Percentiles rank a stretch among this genome's conserved stretches.
These are phyloP conservation scores for Didymodactylos carnosus DNA, from an alignment of 2,888 invertebrate species.

Conservation along the genomic window DNA sequence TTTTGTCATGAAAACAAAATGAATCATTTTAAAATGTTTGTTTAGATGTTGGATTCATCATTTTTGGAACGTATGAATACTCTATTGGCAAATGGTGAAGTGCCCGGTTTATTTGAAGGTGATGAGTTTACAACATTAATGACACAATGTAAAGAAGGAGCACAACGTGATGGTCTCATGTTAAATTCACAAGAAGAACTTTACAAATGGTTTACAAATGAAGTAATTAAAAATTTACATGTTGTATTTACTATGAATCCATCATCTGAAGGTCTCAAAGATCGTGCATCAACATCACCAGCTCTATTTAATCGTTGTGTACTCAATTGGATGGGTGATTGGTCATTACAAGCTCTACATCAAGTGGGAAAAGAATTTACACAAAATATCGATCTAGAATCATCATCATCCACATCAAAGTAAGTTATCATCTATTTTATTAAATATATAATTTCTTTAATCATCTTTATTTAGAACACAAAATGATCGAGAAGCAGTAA, in stretches of 20 bases:
- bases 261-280: slow-evolving; percentile 87
- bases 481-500: slow-evolving; percentile 81
- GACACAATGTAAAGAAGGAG: slow-evolving; percentile 99
- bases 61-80: slow-evolving; percentile 99
- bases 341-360: slow-evolving; percentile 67
- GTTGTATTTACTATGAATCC: slow-evolving; percentile 99
- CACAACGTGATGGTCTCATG: slow-evolving; percentile 91
- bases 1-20: no score
- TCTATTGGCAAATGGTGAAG: slow-evolving; percentile 89
- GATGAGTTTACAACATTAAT: slow-evolving; percentile 95
- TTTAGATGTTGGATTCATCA: slow-evolving; percentile 88
- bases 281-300: slow-evolving; percentile 92
- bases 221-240: slow-evolving; percentile 78
- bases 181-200: slow-evolving; percentile 90
- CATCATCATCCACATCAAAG: slow-evolving; percentile 49
- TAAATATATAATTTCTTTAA: not conserved
- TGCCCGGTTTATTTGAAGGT: slow-evolving; percentile 43
- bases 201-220: slow-evolving; percentile 96
- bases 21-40: no score
- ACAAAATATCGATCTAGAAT: slow-evolving; percentile 61
- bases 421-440: not conserved
- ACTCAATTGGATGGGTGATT: slow-evolving; percentile 98
- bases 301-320: slow-evolving; percentile 97
- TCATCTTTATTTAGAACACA: slow-evolving; percentile 3
- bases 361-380: slow-evolving; percentile 80